Evolutionary conservation across 2,888 invertebrate species (phyloP), one percentile per base, ranked within the genome.

Genomic region (Maniola hyperantus): DNA sequence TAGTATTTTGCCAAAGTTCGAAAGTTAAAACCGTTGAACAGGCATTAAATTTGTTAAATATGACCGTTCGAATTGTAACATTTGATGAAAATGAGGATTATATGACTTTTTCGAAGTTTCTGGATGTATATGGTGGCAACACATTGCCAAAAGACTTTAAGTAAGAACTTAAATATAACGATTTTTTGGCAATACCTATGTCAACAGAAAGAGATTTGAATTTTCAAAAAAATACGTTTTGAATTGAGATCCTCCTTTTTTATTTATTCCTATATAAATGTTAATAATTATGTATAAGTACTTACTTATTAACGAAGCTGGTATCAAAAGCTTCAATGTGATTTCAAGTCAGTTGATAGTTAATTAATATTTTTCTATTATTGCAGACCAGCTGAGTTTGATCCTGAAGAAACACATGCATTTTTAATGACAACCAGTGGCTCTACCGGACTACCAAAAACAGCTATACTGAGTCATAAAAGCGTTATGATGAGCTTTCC

Each of bases 401-500:
- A 88, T 20, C 77, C 88, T 0, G 82, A 74, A 4, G 77, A 81
- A 0, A 78, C 85, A 0, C 72, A 78, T 13, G 82, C 80, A 0
- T 74, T 84, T 2, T 69, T 89, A 1, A 76, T 84, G 11, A 77
- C 85, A 0, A 88, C 89, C 0, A 89, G 89, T 54, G 89, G 89
- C 1, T 84, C 88, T 0, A 87, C 89, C 0, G 88, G 88, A 0
- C 26, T 81, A 11, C 85, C 89, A 0, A 89, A 89, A 73, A 74
- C 82, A 0, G 84, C 85, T 4, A 79, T 81, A 1, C 75, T 81
- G 0, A 86, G 84, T 0, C 88, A 89, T 64, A 84, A 84, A 68
- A 88, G 85, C 18, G 11, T 68, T 6, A 7, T 26, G 2, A 8
- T 68, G 15, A 58, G 39, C 7, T 64, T 67, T 46, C 44, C 63